Conservation (phyloP, 1,140 invertebrate genomes). For the Sarcophaga peregrina region DNA sequence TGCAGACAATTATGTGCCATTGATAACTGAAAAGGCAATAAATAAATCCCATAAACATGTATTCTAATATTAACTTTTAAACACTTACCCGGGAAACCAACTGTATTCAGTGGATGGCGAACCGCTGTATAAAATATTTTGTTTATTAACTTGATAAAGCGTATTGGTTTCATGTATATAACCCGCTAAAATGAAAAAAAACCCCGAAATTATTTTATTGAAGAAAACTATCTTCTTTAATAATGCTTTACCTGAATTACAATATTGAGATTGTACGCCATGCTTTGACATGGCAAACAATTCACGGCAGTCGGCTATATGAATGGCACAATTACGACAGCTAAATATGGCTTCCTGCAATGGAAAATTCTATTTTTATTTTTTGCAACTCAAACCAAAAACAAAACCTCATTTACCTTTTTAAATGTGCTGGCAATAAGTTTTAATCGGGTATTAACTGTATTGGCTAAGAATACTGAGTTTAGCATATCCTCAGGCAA, state of each 20-base stretch:
- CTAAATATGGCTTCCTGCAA: constrained; percentile 69
- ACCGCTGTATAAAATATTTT: constrained; percentile 71
- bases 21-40: constrained; percentile 72
- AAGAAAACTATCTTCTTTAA: not conserved
- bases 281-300: constrained; percentile 86
- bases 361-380: constrained; percentile 49
- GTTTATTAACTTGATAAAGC: constrained; percentile 70
- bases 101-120: constrained; percentile 76
- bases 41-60: constrained; percentile 28
- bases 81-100: constrained; percentile 91
- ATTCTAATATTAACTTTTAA: constrained; percentile 43
- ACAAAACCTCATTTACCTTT: constrained; percentile 66
- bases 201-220: not conserved
- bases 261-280: constrained; percentile 83
- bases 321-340: constrained; percentile 74
- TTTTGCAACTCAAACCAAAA: not conserved
- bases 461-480: constrained; percentile 75
- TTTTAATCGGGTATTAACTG: constrained; percentile 73
- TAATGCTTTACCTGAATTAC: constrained; percentile 74
- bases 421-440: constrained; percentile 73
- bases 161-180: constrained; percentile 86
- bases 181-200: constrained; percentile 68
- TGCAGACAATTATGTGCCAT: constrained; percentile 82
- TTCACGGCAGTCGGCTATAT: constrained; percentile 75
- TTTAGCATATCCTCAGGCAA: constrained; percentile 70